phyloP scores from a whole-genome alignment of 2,113 vertebrate species.

The Eira barbara region DNA sequence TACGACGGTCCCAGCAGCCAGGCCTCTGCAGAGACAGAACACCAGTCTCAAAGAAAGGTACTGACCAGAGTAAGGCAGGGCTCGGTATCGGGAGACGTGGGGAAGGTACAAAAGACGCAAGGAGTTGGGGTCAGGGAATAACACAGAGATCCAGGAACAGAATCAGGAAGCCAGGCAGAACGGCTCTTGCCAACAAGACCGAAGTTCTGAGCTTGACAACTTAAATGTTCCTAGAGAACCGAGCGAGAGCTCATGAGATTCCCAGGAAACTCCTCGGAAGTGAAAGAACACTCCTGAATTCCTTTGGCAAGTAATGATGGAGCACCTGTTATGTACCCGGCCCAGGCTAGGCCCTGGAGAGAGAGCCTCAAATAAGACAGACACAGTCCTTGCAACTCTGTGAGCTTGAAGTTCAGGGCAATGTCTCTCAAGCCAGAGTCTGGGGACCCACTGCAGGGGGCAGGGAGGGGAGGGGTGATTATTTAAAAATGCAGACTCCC shows the following conservation, averaged over 20 bases:
- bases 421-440: neutral
- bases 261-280: neutral
- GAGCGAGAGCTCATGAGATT: neutral
- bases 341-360: neutral
- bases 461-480: no score
- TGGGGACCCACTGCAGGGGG: no score
- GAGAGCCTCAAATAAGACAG: neutral
- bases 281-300: neutral
- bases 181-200: neutral
- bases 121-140: neutral
- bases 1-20: neutral
- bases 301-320: neutral
- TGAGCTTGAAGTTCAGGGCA: neutral
- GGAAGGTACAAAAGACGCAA: neutral
- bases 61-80: neutral
- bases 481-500: neutral
- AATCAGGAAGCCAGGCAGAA: neutral
- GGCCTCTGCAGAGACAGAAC: neutral
- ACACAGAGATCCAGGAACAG: neutral
- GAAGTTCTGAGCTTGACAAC: neutral
- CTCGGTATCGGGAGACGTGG: neutral
- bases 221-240: neutral
- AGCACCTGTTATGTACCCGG: neutral
- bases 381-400: accelerated
- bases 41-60: neutral